These are phyloP conservation scores for Phalloptychus januarius DNA, from an alignment of 2,797 vertebrate genomes.

Conservation along the genomic window DNA sequence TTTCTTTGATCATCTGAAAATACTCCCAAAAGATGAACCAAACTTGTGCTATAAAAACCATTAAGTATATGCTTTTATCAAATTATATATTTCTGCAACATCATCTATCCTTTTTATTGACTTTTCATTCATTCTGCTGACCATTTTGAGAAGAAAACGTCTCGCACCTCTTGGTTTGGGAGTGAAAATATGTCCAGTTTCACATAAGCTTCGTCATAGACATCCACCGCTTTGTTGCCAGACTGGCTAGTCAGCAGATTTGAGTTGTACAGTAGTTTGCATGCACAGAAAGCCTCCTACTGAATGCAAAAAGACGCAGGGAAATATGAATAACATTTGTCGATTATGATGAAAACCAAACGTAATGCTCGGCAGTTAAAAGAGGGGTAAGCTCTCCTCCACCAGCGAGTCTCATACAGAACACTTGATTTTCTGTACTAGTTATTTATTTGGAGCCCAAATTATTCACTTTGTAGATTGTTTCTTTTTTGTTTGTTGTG, in stretches of 20 bases:
- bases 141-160: neutral
- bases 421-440: neutral
- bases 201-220: neutral
- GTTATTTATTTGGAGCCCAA: neutral
- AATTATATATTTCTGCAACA: neutral
- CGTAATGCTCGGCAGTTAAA: neutral
- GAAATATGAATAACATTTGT: neutral
- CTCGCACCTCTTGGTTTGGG: neutral
- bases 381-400: neutral
- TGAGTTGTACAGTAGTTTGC: neutral
- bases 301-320: neutral
- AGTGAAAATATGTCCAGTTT: neutral
- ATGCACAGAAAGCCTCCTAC: neutral
- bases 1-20: neutral
- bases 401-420: neutral
- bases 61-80: neutral
- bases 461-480: neutral
- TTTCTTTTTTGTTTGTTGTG: neutral
- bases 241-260: neutral
- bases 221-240: neutral
- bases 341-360: neutral
- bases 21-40: neutral
- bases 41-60: neutral
- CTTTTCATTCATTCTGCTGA: neutral
- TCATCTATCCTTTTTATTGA: neutral